These are phyloP conservation scores for Scalopus aquaticus DNA, from an alignment of 2,113 vertebrate genomes.

Conservation along the genomic window DNA sequence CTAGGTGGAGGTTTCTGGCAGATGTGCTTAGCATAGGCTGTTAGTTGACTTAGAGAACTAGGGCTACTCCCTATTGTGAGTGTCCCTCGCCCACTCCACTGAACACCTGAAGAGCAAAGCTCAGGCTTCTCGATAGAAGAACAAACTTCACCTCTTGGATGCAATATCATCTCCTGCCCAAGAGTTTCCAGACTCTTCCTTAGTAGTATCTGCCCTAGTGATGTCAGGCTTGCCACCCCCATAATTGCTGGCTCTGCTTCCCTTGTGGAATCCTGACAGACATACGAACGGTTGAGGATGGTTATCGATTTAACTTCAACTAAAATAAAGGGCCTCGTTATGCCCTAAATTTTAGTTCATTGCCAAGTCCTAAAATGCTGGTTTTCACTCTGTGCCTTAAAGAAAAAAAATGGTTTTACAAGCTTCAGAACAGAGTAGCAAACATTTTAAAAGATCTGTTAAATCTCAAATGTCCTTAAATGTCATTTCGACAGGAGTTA, in stretches of 20 bases:
- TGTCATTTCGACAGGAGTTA: neutral
- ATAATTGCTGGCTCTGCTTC: neutral
- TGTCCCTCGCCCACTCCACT: neutral
- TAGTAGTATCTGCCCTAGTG: neutral
- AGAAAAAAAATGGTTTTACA: neutral
- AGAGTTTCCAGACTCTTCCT: neutral
- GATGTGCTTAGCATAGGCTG: too few relatives aligned
- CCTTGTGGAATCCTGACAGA: neutral
- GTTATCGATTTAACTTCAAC: neutral
- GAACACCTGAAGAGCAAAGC: neutral
- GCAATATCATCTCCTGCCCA: neutral
- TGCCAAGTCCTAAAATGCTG: neutral
- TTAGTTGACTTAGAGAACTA: neutral
- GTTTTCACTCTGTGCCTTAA: neutral
- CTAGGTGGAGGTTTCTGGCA: neutral
- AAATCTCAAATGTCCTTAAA: neutral
- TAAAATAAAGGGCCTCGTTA: neutral
- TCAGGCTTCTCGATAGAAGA: neutral
- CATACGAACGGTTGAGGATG: rapidly evolving
- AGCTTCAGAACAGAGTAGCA: neutral
- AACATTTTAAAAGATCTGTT: neutral
- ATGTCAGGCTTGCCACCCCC: neutral
- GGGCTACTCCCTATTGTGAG: neutral
- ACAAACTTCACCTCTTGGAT: neutral
- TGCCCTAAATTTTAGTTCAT: neutral